Percentiles rank a stretch among this genome's conserved stretches.
phyloP scores from a whole-genome alignment of 1,140 invertebrate species.

The Steinernema khuongi region DNA sequence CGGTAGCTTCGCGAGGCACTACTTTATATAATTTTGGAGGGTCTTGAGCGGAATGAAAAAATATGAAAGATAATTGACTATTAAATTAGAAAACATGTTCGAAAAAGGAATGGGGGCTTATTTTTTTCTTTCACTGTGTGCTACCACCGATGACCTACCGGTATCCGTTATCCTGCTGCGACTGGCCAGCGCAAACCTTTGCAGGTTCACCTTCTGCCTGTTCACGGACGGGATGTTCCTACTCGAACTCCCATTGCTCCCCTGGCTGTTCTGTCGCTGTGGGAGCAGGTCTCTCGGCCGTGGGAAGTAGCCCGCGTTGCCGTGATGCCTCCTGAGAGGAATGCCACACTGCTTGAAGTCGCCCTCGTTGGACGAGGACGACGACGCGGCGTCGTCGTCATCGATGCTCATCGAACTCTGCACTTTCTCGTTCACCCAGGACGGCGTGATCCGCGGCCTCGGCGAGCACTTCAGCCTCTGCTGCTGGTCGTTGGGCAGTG shows the following conservation, averaged over 20 bases:
- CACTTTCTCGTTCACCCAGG: slow-evolving; percentile 58
- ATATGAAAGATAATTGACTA: background rate
- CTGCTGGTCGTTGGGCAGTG: slow-evolving; percentile 49
- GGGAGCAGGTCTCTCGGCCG: slow-evolving; percentile 22
- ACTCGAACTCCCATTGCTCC: slow-evolving; percentile 21
- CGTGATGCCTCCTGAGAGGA: slow-evolving; percentile 34
- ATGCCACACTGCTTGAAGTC: background rate
- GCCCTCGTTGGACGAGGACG: slow-evolving; percentile 18
- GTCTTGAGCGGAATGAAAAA: background rate
- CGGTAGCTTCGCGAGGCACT: background rate
- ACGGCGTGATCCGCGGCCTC: slow-evolving; percentile 52
- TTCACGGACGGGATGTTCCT: background rate
- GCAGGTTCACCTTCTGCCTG: slow-evolving; percentile 22
- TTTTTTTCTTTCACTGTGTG: no score
- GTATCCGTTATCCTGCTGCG: slow-evolving; percentile 44
- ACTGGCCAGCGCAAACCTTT: slow-evolving; percentile 39
- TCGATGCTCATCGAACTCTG: slow-evolving; percentile 54
- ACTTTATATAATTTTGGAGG: background rate
- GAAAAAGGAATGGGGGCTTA: background rate
- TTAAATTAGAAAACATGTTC: background rate
- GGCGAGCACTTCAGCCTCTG: slow-evolving; percentile 49
- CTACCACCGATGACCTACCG: slow-evolving; percentile 25
- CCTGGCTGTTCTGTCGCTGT: slow-evolving; percentile 32
- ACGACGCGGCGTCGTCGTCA: slow-evolving; percentile 40
- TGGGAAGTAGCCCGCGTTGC: slow-evolving; percentile 24